Conservation (phyloP, 1,140 invertebrate genomes). For the Colletes gigas region DNA sequence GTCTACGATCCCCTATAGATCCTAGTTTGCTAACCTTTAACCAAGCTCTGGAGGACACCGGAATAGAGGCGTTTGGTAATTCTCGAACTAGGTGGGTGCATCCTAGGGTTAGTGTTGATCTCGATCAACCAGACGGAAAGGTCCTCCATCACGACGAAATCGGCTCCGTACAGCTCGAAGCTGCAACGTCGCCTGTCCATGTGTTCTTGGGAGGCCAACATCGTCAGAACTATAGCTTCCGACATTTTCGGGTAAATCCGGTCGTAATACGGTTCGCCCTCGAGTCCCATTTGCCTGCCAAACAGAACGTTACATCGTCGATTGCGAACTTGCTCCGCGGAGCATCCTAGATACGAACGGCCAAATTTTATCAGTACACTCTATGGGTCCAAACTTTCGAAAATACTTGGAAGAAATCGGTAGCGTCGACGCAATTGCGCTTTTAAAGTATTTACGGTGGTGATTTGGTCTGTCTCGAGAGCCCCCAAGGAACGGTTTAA, state of each 20-base stretch:
- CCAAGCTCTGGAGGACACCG: conserved; percentile 90
- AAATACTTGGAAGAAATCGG: too few species aligned
- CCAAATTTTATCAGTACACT: too few species aligned
- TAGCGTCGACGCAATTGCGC: too few species aligned
- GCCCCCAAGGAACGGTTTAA: too few species aligned
- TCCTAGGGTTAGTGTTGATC: conserved; percentile 94
- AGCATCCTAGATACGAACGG: too few species aligned
- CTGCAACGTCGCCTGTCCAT: conserved; percentile 89
- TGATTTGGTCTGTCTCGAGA: too few species aligned
- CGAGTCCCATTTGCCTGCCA: conserved; percentile 48
- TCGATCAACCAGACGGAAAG: conserved; percentile 95
- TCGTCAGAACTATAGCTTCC: conserved; percentile 89
- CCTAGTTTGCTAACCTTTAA: conserved; percentile 87
- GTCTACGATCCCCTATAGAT: background rate
- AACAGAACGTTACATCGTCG: background rate
- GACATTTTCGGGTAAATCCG: conserved; percentile 93
- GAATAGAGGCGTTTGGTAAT: conserved; percentile 92
- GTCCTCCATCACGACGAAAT: conserved; percentile 94
- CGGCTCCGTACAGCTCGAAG: conserved; percentile 96
- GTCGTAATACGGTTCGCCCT: conserved; percentile 83
- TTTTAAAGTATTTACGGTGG: too few species aligned
- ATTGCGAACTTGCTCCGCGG: background rate
- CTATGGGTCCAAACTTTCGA: too few species aligned
- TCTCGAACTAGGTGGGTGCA: conserved; percentile 88
- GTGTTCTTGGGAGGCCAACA: conserved; percentile 89